Conservation (phyloP, 2,113 vertebrate genomes). For the Emydocephalus ijimae region DNA sequence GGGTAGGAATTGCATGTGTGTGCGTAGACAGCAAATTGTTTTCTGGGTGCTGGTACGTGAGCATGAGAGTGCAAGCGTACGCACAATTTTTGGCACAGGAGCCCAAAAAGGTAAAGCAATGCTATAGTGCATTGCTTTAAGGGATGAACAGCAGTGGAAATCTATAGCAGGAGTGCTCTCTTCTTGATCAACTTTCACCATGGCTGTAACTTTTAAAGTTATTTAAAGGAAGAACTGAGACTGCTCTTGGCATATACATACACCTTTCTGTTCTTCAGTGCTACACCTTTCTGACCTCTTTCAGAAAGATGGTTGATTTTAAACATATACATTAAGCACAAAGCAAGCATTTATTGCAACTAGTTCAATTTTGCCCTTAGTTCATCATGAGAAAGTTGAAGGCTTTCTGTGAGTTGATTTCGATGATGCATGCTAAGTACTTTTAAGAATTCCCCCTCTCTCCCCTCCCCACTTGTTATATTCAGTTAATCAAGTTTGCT, state of each 20-base stretch:
- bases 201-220: background rate
- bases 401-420: background rate
- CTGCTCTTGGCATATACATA: background rate
- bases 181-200: background rate
- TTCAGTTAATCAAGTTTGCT: background rate
- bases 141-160: background rate
- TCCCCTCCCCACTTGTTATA: background rate
- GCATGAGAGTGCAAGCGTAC: too few species aligned
- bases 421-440: background rate
- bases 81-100: too few species aligned
- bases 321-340: background rate
- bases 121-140: background rate
- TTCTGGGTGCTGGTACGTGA: too few species aligned
- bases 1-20: too few species aligned
- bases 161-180: background rate
- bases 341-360: background rate
- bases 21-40: too few species aligned
- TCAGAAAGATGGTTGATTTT: slow-evolving; percentile 1
- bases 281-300: background rate
- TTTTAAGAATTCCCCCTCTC: background rate
- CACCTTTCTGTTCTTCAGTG: background rate
- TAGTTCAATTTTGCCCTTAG: background rate
- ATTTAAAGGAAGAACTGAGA: background rate
- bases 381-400: background rate
- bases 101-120: too few species aligned